phyloP scores from a whole-genome alignment of 2,888 invertebrate genomes.

The Tineola bisselliella region DNA sequence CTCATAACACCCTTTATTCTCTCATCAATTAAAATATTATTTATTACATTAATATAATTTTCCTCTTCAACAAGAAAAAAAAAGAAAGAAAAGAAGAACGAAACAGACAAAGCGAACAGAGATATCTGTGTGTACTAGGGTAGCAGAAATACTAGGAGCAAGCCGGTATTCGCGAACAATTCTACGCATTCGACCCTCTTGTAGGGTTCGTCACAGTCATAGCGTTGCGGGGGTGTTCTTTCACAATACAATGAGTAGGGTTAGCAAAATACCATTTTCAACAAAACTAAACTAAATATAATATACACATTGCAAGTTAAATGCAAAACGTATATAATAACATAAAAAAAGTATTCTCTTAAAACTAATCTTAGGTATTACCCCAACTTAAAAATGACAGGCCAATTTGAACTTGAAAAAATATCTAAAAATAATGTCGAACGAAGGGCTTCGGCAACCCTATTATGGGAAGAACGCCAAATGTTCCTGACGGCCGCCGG shows the following conservation, averaged over 20 bases:
- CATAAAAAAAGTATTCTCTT: too few species aligned
- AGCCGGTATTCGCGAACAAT: conserved; percentile 19
- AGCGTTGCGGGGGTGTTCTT: not conserved
- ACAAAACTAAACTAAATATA: too few species aligned
- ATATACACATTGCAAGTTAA: too few species aligned
- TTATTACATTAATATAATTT: too few species aligned
- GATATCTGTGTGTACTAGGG: conserved; percentile 43
- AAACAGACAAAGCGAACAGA: conserved; percentile 24
- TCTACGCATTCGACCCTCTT: conserved; percentile 13
- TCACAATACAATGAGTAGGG: not conserved
- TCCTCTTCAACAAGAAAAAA: not conserved
- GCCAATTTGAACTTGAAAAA: not conserved
- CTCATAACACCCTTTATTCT: too few species aligned
- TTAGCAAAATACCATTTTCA: not conserved
- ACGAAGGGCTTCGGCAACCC: not conserved
- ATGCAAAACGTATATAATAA: too few species aligned
- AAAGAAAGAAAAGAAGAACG: not conserved
- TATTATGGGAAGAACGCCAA: conserved; percentile 44
- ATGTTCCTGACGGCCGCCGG: conserved; percentile 41
- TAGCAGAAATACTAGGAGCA: conserved; percentile 23
- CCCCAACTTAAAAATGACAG: too few species aligned
- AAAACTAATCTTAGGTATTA: not conserved
- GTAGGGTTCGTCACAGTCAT: not conserved
- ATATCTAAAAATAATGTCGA: not conserved
- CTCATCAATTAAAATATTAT: too few species aligned